Evolutionary conservation across 2,113 vertebrate genomes (phyloP).

Genomic region (Meriones unguiculatus): DNA sequence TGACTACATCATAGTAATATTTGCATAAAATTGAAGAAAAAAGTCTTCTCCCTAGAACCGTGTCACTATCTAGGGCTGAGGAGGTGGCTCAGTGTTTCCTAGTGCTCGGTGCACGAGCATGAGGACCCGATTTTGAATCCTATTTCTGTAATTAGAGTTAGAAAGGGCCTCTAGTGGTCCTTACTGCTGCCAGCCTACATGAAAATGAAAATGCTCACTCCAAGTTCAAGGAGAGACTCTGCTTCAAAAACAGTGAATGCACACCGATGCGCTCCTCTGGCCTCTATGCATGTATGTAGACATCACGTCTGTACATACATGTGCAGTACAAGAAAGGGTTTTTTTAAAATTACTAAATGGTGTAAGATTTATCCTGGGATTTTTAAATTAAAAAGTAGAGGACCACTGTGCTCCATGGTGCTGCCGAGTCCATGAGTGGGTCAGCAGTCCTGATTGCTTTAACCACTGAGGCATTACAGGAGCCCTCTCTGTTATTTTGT

Average conservation of each 20-base stretch:
- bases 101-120: not conserved
- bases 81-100: not conserved
- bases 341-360: too few relatives aligned
- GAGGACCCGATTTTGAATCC: not conserved
- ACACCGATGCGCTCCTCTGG: not conserved
- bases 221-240: not conserved
- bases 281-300: not conserved
- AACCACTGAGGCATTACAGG: not conserved
- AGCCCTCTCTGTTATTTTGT: not conserved
- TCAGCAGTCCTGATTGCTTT: not conserved
- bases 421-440: not conserved
- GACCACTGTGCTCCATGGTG: too few relatives aligned
- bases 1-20: not conserved
- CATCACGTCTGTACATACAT: not conserved
- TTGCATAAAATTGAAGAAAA: not conserved
- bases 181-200: not conserved
- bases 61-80: not conserved
- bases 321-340: not conserved
- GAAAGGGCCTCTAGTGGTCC: not conserved
- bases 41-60: not conserved
- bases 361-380: too few relatives aligned
- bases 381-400: not conserved
- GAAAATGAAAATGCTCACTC: not conserved
- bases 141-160: not conserved
- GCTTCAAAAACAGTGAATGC: not conserved